Conservation (phyloP, 2,113 vertebrate genomes). For the Hippotragus niger region DNA sequence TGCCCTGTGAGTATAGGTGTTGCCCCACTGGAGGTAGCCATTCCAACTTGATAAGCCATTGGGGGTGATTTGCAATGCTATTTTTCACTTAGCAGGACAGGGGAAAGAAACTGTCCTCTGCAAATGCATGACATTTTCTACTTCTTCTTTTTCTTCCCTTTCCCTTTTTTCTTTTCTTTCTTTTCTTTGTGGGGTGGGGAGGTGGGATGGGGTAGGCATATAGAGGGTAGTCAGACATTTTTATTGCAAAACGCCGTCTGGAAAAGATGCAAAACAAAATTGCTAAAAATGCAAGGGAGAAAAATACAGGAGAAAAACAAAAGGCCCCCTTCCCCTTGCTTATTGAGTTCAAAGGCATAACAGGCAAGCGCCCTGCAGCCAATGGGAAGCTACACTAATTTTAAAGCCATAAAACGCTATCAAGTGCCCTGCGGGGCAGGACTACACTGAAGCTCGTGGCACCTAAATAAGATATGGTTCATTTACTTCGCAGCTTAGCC, state of each 20-base stretch:
- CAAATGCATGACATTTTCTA: not conserved
- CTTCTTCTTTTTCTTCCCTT: not conserved
- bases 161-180: no score
- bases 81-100: conserved; percentile 21
- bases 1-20: not conserved
- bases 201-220: not conserved
- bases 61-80: not conserved
- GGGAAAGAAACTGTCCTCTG: not conserved
- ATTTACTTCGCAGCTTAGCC: conserved; percentile 91
- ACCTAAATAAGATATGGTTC: conserved; percentile 91
- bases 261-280: conserved; percentile 89
- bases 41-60: not conserved
- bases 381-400: conserved; percentile 89
- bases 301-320: conserved; percentile 58
- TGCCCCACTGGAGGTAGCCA: not conserved
- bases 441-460: conserved; percentile 84
- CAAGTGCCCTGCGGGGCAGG: conserved; percentile 88
- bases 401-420: conserved; percentile 89
- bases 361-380: conserved; percentile 85
- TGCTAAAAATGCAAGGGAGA: conserved; percentile 76
- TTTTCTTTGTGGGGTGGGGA: not conserved
- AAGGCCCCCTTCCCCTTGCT: conserved; percentile 86
- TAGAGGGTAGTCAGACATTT: conserved; percentile 81
- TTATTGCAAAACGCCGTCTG: conserved; percentile 85
- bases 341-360: conserved; percentile 90